A percentile compares a stretch with the other conserved stretches of the same genome.
Conservation (phyloP, 2,888 invertebrate species). For the Scaptomyza polygonia region DNA sequence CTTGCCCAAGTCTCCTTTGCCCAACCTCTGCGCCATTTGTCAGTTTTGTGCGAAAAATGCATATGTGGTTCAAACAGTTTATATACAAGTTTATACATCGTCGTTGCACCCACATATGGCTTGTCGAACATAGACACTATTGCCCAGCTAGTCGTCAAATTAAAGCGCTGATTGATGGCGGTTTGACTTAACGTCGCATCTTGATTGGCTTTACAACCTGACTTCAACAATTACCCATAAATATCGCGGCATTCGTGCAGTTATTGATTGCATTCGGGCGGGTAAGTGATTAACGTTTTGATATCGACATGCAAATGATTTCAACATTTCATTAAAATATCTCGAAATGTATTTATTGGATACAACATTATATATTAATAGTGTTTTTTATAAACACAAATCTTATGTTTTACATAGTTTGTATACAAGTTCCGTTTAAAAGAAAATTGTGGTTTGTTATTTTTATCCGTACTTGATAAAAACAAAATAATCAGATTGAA, state of each 20-base stretch:
- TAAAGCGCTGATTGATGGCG: constrained; percentile 53
- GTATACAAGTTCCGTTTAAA: too few species aligned
- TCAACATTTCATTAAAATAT: neutral
- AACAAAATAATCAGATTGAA: too few species aligned
- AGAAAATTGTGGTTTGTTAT: too few species aligned
- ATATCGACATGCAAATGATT: constrained; percentile 3
- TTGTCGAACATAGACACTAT: constrained; percentile 1
- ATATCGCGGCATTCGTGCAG: constrained; percentile 34
- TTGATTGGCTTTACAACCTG: constrained; percentile 22
- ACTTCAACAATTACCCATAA: constrained; percentile 45
- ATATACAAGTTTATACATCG: constrained; percentile 21
- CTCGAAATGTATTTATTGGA: neutral
- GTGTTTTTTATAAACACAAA: neutral
- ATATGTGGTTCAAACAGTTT: constrained; percentile 51
- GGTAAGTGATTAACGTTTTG: constrained; percentile 40
- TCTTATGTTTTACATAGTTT: neutral
- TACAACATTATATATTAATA: neutral
- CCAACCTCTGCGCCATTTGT: constrained; percentile 57
- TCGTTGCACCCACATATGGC: constrained; percentile 37
- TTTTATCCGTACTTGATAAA: too few species aligned
- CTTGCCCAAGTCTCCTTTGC: constrained; percentile 4
- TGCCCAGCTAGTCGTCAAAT: constrained; percentile 22
- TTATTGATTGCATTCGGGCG: constrained; percentile 43
- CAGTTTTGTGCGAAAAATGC: constrained; percentile 76
- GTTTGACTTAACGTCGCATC: constrained; percentile 24